A percentile compares a stretch with the other conserved stretches of the same genome.
These are phyloP conservation scores for Sylvilagus floridanus DNA, from an alignment of 2,797 vertebrate species.

Conservation along the genomic window DNA sequence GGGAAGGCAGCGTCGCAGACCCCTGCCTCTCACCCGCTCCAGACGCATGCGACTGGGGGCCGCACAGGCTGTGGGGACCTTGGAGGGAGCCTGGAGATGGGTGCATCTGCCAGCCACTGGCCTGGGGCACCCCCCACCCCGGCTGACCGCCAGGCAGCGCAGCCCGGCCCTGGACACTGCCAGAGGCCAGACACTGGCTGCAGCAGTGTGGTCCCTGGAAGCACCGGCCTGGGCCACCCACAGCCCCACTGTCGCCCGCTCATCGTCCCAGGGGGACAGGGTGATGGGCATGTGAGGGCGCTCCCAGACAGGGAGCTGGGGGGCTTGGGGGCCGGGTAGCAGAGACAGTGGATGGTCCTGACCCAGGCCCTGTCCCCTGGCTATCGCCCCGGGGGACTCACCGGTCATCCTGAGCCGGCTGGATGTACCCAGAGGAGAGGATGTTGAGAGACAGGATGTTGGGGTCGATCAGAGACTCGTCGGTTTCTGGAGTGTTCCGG, in stretches of 20 bases:
- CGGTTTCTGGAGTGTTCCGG: conserved; percentile 95
- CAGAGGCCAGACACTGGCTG: not conserved
- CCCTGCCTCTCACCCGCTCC: not conserved
- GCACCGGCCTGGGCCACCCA: rapidly evolving
- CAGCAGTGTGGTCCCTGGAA: rapidly evolving
- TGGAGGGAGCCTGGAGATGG: rapidly evolving
- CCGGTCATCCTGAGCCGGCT: conserved; percentile 96
- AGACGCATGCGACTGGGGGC: rapidly evolving
- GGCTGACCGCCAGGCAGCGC: not conserved
- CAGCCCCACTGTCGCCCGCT: too few species aligned
- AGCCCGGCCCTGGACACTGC: not conserved
- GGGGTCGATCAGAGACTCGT: conserved; percentile 96
- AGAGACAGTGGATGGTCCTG: rapidly evolving
- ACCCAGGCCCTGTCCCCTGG: not conserved
- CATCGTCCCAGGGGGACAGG: not conserved
- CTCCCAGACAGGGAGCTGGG: too few species aligned
- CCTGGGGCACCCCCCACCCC: rapidly evolving
- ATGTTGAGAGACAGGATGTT: conserved; percentile 99
- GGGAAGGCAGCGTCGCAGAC: not conserved
- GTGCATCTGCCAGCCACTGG: not conserved
- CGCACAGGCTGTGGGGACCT: not conserved
- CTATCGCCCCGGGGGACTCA: conserved; percentile 82
- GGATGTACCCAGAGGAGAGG: conserved; percentile 93
- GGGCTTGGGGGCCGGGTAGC: not conserved
- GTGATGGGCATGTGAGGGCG: not conserved